phyloP scores from a whole-genome alignment of 2,797 vertebrate species.

The Sebastes glaucus region DNA sequence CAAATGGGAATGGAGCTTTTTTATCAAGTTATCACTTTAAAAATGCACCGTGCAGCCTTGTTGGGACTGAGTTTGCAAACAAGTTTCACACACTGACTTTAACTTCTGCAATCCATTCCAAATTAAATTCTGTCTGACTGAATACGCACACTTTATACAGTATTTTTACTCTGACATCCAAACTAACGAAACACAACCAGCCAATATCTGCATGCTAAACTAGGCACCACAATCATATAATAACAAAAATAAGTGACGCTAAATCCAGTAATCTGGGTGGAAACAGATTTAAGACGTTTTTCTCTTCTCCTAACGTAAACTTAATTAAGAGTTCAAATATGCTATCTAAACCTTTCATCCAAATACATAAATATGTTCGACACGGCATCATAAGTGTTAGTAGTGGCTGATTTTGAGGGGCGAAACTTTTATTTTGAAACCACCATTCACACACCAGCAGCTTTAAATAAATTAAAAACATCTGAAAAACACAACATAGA shows the following conservation, averaged over 20 bases:
- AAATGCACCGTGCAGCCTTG: neutral
- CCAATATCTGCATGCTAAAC: constrained; percentile 83
- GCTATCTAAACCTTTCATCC: constrained; percentile 69
- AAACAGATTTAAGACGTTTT: constrained; percentile 83
- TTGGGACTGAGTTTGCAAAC: neutral
- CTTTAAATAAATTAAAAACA: neutral
- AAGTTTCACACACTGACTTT: neutral
- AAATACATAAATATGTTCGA: constrained; percentile 83
- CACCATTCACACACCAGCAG: constrained; percentile 3
- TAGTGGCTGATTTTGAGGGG: neutral
- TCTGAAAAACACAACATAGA: neutral
- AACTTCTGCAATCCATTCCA: constrained; percentile 10
- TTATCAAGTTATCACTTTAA: neutral
- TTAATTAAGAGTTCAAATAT: constrained; percentile 82
- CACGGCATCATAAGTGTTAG: constrained; percentile 31
- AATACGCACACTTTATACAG: neutral
- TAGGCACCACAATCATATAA: constrained; percentile 77
- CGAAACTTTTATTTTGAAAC: neutral
- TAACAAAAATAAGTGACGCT: constrained; percentile 39
- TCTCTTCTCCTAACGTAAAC: constrained; percentile 82
- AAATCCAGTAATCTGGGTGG: constrained; percentile 32
- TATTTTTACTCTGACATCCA: neutral
- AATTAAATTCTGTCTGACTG: neutral
- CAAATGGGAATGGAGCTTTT: neutral
- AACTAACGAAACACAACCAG: constrained; percentile 1